Evolutionary conservation across 1,140 invertebrate species (phyloP).

Genomic region (Teleogryllus occipitalis): DNA sequence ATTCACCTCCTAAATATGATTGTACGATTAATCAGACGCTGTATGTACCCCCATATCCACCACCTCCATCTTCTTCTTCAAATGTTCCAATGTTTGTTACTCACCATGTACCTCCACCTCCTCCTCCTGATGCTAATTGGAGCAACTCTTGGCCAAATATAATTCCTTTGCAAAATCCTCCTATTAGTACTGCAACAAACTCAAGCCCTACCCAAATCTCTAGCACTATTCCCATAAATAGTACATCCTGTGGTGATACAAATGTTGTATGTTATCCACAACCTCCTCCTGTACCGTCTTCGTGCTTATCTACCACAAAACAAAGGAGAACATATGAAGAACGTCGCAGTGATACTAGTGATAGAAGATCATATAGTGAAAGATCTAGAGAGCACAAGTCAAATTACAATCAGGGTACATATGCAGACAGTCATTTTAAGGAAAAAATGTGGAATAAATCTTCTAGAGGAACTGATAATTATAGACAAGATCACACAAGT

Average conservation of each 20-base stretch:
- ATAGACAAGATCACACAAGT: not conserved
- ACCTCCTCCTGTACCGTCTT: not conserved
- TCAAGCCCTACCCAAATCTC: not conserved
- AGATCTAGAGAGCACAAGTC: not conserved
- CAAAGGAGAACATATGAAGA: not conserved
- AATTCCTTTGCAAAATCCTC: not conserved
- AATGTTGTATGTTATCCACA: not conserved
- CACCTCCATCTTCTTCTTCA: not conserved
- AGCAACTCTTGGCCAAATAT: not conserved
- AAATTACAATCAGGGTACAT: not conserved
- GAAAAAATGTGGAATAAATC: not conserved
- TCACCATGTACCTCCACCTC: not conserved
- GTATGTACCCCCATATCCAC: not conserved
- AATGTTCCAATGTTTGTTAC: not conserved
- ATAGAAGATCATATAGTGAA: not conserved
- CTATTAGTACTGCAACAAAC: not conserved
- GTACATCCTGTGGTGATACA: not conserved
- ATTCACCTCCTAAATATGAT: not conserved
- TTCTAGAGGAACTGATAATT: not conserved
- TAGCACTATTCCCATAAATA: not conserved
- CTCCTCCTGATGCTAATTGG: not conserved
- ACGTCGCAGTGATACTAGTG: not conserved
- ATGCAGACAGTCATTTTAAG: not conserved
- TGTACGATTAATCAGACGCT: not conserved
- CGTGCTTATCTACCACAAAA: not conserved